Percentiles rank a stretch among this genome's conserved stretches.
Evolutionary conservation across 2,113 vertebrate species (phyloP).

Genomic region (Mus pahari): DNA sequence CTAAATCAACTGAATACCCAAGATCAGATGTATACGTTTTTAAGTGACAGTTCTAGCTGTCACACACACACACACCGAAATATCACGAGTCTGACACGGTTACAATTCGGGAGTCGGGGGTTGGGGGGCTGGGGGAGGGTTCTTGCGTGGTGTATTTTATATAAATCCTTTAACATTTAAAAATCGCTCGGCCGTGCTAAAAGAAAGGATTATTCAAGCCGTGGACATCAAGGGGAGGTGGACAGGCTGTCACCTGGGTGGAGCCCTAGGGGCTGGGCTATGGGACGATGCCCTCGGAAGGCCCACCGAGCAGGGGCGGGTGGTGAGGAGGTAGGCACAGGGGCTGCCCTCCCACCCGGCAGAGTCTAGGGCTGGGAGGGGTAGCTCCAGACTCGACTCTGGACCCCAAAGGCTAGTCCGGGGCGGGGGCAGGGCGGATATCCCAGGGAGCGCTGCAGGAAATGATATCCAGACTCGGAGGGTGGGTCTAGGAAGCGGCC

Average conservation of each 20-base stretch:
- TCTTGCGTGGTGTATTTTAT: background rate
- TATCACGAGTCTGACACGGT: background rate
- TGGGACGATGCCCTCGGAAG: background rate
- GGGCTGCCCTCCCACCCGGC: background rate
- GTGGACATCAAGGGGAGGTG: background rate
- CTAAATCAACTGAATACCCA: background rate
- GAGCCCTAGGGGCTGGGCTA: background rate
- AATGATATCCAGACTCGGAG: slow-evolving; percentile 72
- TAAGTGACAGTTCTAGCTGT: background rate
- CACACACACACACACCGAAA: too few relatives aligned
- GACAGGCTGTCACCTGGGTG: slow-evolving; percentile 17
- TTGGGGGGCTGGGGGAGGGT: background rate
- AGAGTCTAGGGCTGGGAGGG: background rate
- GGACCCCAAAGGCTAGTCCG: slow-evolving; percentile 52
- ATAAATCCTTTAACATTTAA: background rate
- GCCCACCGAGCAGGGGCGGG: background rate
- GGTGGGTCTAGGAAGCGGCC: slow-evolving; percentile 77
- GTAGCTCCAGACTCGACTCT: background rate
- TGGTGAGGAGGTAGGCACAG: background rate
- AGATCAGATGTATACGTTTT: background rate
- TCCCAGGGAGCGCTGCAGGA: slow-evolving; percentile 75
- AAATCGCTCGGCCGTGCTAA: background rate
- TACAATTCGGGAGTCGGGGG: background rate
- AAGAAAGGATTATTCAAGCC: background rate
- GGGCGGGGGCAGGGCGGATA: slow-evolving; percentile 66